Percentiles rank a stretch among this genome's conserved stretches.
phyloP scores from a whole-genome alignment of 23 tunicate genomes.

The Halocynthia roretzi region DNA sequence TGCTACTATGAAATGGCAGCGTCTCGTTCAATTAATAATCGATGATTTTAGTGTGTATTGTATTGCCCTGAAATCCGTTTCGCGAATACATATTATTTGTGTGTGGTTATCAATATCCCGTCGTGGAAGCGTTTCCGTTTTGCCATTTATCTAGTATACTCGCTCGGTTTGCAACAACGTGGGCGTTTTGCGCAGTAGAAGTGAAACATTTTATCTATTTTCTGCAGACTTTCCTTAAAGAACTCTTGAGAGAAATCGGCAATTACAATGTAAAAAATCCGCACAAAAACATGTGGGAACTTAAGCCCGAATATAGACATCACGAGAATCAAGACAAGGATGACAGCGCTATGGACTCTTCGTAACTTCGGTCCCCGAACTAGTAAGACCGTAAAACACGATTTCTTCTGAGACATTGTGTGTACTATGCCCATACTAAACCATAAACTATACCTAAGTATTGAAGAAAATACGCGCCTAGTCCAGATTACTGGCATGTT shows the following conservation, averaged over 20 bases:
- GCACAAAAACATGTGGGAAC: conserved; percentile 88
- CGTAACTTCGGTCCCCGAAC: no score
- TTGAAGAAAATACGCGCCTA: no score
- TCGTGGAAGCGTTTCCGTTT: neutral
- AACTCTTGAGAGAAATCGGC: conserved; percentile 68
- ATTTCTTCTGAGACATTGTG: no score
- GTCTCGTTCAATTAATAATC: no score
- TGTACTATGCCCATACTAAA: no score
- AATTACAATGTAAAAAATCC: conserved; percentile 62
- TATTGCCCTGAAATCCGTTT: neutral
- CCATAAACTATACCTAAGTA: no score
- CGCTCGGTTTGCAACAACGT: neutral
- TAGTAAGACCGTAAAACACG: no score
- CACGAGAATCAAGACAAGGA: conserved; percentile 3
- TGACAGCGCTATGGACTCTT: no score
- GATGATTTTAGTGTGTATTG: neutral
- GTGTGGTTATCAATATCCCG: neutral
- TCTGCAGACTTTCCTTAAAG: conserved; percentile 58
- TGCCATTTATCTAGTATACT: neutral
- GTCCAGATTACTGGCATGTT: no score
- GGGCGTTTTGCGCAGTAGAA: no score
- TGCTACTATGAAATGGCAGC: no score
- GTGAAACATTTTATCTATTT: neutral
- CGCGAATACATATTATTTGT: neutral
- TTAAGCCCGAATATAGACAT: conserved; percentile 83